A percentile compares a stretch with the other conserved stretches of the same genome.
These are phyloP conservation scores for Turnix velox DNA, from an alignment of 2,113 vertebrate species.

Conservation along the genomic window DNA sequence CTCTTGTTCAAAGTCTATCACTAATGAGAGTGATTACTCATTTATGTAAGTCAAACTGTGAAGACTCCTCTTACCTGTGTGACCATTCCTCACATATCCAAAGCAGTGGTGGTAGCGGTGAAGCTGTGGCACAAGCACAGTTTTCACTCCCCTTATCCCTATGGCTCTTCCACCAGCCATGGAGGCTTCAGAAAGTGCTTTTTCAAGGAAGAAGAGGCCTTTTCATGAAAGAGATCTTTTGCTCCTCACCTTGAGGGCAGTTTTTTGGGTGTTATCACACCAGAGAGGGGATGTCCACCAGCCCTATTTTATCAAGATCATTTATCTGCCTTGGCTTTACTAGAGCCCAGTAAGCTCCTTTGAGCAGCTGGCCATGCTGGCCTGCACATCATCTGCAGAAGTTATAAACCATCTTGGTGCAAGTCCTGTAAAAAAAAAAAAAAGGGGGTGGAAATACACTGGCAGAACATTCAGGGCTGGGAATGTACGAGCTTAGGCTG, in stretches of 20 bases:
- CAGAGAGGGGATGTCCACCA: background rate
- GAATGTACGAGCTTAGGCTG: background rate
- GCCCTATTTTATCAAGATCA: no score
- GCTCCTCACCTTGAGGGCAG: background rate
- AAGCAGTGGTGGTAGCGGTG: background rate
- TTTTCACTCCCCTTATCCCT: background rate
- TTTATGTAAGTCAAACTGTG: background rate
- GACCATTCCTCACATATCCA: accelerated
- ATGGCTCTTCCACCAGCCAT: background rate
- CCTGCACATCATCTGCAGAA: background rate
- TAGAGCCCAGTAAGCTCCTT: background rate
- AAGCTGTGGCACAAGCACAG: accelerated
- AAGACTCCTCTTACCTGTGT: background rate
- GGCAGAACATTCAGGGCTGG: background rate
- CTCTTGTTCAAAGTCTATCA: accelerated
- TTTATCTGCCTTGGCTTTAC: background rate
- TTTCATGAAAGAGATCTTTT: background rate
- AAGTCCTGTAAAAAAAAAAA: background rate
- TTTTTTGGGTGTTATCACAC: background rate
- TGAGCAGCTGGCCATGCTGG: background rate
- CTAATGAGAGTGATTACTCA: no score
- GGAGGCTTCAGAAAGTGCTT: no score
- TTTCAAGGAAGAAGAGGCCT: no score
- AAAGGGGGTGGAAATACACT: background rate
- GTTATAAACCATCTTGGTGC: background rate